Evolutionary conservation across 2,797 vertebrate species (phyloP).

Genomic region (Halcyon leucocephala): DNA sequence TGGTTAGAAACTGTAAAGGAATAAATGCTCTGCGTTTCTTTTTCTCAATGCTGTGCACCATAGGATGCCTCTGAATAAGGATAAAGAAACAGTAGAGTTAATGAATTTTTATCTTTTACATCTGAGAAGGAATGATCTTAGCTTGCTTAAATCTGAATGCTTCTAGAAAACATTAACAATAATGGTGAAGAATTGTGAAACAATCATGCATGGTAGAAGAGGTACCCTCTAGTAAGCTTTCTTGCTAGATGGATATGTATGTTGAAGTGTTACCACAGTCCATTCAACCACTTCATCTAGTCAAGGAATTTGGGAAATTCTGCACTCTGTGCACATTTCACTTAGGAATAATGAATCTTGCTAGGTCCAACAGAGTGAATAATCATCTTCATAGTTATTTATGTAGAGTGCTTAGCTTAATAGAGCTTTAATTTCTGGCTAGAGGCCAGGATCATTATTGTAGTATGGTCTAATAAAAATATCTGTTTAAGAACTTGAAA

Average conservation of each 20-base stretch:
- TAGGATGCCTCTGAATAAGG: background rate
- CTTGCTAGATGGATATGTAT: background rate
- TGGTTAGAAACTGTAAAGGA: background rate
- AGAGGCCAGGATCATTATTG: conserved; percentile 25
- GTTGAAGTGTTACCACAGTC: background rate
- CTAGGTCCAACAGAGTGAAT: background rate
- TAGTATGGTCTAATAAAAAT: conserved; percentile 47
- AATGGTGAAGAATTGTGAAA: background rate
- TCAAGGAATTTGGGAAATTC: background rate
- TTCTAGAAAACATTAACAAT: background rate
- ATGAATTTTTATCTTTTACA: background rate
- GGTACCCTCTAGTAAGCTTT: background rate
- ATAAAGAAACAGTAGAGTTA: background rate
- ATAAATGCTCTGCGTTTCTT: background rate
- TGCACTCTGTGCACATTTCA: background rate
- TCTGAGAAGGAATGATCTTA: background rate
- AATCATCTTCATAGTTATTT: conserved; percentile 29
- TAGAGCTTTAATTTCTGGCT: conserved; percentile 33
- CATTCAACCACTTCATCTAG: background rate
- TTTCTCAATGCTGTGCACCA: background rate
- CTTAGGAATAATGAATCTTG: background rate
- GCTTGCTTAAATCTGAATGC: background rate
- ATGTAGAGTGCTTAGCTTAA: conserved; percentile 17
- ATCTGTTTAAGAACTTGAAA: conserved; percentile 48
- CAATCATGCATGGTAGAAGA: background rate